Evolutionary conservation across 2,797 vertebrate genomes (phyloP).

Genomic region (Cryptoprocta ferox): DNA sequence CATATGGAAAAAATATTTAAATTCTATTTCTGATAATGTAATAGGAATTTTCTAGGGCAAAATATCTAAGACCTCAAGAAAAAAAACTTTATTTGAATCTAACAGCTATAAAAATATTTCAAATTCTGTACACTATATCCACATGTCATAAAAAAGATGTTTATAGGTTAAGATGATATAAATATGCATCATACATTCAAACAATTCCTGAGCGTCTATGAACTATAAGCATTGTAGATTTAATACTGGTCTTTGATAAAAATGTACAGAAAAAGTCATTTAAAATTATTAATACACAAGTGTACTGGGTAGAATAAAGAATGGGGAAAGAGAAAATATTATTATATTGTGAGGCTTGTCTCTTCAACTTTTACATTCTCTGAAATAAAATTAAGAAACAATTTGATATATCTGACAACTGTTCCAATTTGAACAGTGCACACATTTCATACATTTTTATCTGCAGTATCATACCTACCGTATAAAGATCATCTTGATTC

Average conservation of each 20-base stretch:
- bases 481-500: not conserved
- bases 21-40: conserved; percentile 14
- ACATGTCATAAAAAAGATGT: not conserved
- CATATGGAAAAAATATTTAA: conserved; percentile 25
- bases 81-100: not conserved
- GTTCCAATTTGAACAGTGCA: not conserved
- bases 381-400: conserved; percentile 32
- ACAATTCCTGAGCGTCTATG: not conserved
- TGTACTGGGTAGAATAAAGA: not conserved
- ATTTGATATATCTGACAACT: not conserved
- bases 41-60: conserved; percentile 15
- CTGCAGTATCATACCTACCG: not conserved
- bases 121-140: not conserved
- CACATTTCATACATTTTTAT: not conserved
- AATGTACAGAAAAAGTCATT: not conserved
- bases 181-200: not conserved
- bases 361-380: not conserved
- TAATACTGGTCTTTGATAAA: not conserved
- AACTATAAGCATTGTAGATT: not conserved
- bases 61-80: not conserved
- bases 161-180: not conserved
- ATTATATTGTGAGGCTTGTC: not conserved
- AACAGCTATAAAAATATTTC: conserved; percentile 35
- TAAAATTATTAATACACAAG: conserved; percentile 20
- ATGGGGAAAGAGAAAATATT: not conserved